A percentile compares a stretch with the other conserved stretches of the same genome.
Evolutionary conservation across 2,113 vertebrate genomes (phyloP).

Genomic region (Eclectus roratus): DNA sequence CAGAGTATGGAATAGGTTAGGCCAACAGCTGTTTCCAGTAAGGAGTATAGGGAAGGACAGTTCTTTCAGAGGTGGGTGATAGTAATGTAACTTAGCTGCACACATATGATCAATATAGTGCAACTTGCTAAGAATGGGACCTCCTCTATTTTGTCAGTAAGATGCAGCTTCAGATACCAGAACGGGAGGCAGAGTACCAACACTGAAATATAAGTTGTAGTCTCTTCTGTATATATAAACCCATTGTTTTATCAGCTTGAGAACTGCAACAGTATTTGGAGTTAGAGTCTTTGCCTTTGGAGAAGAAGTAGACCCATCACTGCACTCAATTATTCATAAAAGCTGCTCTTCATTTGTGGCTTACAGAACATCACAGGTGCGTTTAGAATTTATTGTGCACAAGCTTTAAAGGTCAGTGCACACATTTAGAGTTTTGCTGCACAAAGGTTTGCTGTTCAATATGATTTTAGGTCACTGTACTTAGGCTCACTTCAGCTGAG

Average conservation of each 20-base stretch:
- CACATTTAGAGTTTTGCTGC: neutral
- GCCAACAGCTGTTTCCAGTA: neutral
- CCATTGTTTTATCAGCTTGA: neutral
- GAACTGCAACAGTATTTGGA: neutral
- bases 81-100: neutral
- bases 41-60: neutral
- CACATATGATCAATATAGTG: neutral
- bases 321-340: neutral
- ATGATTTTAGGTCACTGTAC: neutral
- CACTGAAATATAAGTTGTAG: neutral
- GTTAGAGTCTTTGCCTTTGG: neutral
- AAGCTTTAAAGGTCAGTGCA: conserved; percentile 17
- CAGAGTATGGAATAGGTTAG: neutral
- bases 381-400: neutral
- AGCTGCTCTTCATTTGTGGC: neutral
- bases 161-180: neutral
- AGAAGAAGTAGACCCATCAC: neutral
- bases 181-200: neutral
- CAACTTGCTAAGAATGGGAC: neutral
- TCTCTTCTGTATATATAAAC: neutral
- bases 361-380: neutral
- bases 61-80: neutral
- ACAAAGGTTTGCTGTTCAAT: neutral
- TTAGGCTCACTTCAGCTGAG: neutral
- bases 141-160: neutral